Evolutionary conservation across 2,113 vertebrate species (phyloP).

Genomic region (Coracopsis vasa): DNA sequence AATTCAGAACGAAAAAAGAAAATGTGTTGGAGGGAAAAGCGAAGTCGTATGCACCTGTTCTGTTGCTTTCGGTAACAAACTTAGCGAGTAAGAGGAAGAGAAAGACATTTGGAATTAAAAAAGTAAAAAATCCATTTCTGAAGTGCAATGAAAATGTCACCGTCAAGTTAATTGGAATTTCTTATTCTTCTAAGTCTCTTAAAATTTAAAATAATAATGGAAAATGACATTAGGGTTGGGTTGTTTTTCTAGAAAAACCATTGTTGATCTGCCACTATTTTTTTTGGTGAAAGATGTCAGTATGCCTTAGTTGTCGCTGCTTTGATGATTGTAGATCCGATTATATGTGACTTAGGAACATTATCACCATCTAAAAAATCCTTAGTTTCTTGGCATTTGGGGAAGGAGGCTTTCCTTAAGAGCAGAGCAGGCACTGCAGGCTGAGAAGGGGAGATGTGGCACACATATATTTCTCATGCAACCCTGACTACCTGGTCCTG

Average conservation of each 20-base stretch:
- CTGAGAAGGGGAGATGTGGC: neutral
- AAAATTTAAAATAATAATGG: neutral
- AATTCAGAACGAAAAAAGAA: conserved; percentile 57
- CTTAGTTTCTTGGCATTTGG: neutral
- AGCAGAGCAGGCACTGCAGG: neutral
- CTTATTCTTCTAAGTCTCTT: neutral
- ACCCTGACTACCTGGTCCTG: neutral
- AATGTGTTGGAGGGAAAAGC: conserved; percentile 53
- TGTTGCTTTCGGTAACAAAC: conserved; percentile 52
- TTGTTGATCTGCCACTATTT: neutral
- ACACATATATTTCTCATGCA: neutral
- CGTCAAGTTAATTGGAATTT: neutral
- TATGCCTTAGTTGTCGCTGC: neutral
- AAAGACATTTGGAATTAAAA: conserved; percentile 51
- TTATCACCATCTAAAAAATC: neutral
- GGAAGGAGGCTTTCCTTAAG: neutral
- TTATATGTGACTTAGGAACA: neutral
- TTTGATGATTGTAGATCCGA: neutral
- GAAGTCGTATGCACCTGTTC: conserved; percentile 59
- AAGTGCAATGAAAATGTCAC: conserved; percentile 27
- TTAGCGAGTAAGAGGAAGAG: neutral
- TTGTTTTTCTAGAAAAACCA: neutral
- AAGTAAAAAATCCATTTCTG: conserved; percentile 22
- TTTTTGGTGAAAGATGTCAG: neutral
- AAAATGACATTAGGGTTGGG: neutral